These are phyloP conservation scores for Euproctis similis DNA, from an alignment of 2,888 invertebrate species.

Conservation along the genomic window DNA sequence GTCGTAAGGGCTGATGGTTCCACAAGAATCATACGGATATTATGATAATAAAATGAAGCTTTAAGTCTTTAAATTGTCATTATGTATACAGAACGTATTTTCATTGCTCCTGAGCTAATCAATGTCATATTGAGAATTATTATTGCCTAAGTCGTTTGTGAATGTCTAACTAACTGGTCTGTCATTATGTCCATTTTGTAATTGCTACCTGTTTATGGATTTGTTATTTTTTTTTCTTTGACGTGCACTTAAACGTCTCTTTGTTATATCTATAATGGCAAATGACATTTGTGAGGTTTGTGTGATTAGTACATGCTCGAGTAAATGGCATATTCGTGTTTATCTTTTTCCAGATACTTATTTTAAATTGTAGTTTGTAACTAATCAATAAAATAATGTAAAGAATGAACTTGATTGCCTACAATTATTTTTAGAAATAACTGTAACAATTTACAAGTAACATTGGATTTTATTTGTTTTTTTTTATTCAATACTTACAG, in stretches of 20 bases:
- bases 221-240: slow-evolving; percentile 54
- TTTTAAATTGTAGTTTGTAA: too few species aligned
- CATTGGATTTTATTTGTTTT: too few species aligned
- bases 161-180: slow-evolving; percentile 59
- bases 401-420: too few species aligned
- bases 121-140: slow-evolving; percentile 73
- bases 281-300: slow-evolving; percentile 12
- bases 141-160: slow-evolving; percentile 68
- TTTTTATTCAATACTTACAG: too few species aligned
- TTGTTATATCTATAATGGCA: slow-evolving; percentile 20
- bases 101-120: slow-evolving; percentile 61
- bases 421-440: too few species aligned
- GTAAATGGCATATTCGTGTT: too few species aligned
- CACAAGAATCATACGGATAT: slow-evolving; percentile 72
- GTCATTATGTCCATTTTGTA: slow-evolving; percentile 62
- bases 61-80: slow-evolving; percentile 75
- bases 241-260: slow-evolving; percentile 27
- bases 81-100: slow-evolving; percentile 49
- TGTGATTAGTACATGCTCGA: slow-evolving; percentile 6
- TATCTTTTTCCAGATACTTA: too few species aligned
- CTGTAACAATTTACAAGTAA: too few species aligned
- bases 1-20: slow-evolving; percentile 74
- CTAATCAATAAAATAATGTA: too few species aligned
- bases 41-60: slow-evolving; percentile 74
- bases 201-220: slow-evolving; percentile 60